A percentile compares a stretch with the other conserved stretches of the same genome.
Evolutionary conservation across 2,113 vertebrate species (phyloP).

Genomic region (Alexandromys fortis): DNA sequence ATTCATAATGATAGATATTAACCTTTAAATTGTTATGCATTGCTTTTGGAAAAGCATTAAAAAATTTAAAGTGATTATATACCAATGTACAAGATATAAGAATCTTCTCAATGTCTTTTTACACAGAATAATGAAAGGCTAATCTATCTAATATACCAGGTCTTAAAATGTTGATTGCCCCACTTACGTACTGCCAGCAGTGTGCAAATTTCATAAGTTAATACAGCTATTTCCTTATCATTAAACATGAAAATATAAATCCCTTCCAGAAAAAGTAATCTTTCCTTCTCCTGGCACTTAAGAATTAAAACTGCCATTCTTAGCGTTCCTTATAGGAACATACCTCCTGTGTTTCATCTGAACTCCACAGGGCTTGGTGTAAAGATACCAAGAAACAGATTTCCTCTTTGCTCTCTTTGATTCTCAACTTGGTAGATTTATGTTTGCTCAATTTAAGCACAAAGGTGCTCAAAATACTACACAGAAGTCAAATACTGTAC

Average conservation of each 20-base stretch:
- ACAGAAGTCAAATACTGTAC: neutral
- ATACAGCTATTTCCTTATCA: neutral
- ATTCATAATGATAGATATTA: neutral
- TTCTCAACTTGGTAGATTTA: neutral
- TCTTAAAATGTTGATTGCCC: neutral
- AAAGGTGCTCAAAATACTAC: constrained; percentile 1
- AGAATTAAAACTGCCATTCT: neutral
- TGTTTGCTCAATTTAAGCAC: neutral
- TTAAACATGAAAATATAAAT: neutral
- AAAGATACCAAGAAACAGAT: neutral
- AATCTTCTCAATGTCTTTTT: neutral
- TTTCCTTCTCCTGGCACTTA: neutral
- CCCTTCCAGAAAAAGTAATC: neutral
- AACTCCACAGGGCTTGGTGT: neutral
- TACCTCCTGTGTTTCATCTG: neutral
- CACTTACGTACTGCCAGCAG: neutral
- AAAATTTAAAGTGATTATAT: neutral
- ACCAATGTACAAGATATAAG: neutral
- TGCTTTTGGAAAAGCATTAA: neutral
- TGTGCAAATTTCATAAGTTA: neutral
- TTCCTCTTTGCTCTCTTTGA: neutral
- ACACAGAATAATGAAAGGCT: neutral
- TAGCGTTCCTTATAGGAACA: no score
- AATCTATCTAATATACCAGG: neutral
- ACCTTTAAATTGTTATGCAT: neutral